Percentiles rank a stretch among this genome's conserved stretches.
phyloP scores from a whole-genome alignment of 2,797 vertebrate genomes.

The Eutrigla gurnardus region DNA sequence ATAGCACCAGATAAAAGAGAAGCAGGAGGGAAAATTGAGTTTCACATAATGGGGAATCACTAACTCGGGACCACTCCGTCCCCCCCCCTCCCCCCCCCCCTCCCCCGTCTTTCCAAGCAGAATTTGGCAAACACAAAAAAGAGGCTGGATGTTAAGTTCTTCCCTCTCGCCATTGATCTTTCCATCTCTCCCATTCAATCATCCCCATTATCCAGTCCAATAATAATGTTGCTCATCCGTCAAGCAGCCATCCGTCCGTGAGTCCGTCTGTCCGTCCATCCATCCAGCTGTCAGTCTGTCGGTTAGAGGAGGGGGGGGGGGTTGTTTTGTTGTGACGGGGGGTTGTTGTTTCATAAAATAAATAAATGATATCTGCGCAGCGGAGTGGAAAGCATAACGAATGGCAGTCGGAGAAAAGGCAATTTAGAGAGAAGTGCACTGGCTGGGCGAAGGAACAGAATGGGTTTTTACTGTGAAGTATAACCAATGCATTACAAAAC shows the following conservation, averaged over 20 bases:
- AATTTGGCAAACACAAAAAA: constrained; percentile 59
- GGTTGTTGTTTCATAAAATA: constrained; percentile 84
- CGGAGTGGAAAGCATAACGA: constrained; percentile 85
- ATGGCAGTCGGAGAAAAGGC: constrained; percentile 83
- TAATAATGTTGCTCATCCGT: constrained; percentile 49
- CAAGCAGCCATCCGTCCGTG: constrained; percentile 35
- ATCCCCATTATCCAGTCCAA: constrained; percentile 46
- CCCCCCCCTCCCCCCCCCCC: constrained; percentile 52
- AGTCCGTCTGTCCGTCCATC: constrained; percentile 45
- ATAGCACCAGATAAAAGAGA: constrained; percentile 82
- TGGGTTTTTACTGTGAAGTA: constrained; percentile 85
- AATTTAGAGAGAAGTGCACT: constrained; percentile 83
- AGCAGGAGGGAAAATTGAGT: constrained; percentile 83
- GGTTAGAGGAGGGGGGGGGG: constrained; percentile 46
- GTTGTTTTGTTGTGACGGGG: constrained; percentile 78
- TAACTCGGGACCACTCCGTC: constrained; percentile 74
- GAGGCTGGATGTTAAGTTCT: constrained; percentile 64
- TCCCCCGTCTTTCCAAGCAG: constrained; percentile 57
- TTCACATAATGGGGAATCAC: constrained; percentile 83
- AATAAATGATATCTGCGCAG: constrained; percentile 86
- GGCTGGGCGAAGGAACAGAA: constrained; percentile 80
- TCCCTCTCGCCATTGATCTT: constrained; percentile 50
- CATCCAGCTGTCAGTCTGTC: constrained; percentile 57
- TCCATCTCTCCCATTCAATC: constrained; percentile 42
- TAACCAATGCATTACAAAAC: constrained; percentile 88